Percentiles rank a stretch among this genome's conserved stretches.
phyloP scores from a whole-genome alignment of 2,797 vertebrate species.

The Denticeps clupeoides region DNA sequence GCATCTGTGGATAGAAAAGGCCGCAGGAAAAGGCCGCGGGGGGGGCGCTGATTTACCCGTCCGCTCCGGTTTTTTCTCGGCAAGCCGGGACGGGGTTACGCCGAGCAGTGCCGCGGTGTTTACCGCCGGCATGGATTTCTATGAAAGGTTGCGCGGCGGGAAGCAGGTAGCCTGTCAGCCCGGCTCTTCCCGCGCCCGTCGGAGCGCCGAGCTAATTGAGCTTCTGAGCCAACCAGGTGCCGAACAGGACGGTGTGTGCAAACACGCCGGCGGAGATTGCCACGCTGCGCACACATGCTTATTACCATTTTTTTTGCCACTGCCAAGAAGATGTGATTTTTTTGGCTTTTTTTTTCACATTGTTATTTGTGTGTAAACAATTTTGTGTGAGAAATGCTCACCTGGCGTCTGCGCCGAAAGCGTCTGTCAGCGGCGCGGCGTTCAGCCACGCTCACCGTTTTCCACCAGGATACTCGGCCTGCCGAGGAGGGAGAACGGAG shows the following conservation, averaged over 20 bases:
- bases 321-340: neutral
- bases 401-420: slow-evolving; percentile 25
- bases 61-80: slow-evolving; percentile 51
- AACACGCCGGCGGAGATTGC: slow-evolving; percentile 23
- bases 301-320: slow-evolving; percentile 2
- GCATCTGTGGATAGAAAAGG: no score
- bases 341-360: neutral
- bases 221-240: slow-evolving; percentile 24
- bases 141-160: slow-evolving; percentile 58
- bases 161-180: slow-evolving; percentile 52
- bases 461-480: no score
- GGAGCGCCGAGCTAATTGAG: slow-evolving; percentile 45
- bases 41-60: slow-evolving; percentile 54
- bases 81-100: slow-evolving; percentile 41
- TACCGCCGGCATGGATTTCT: slow-evolving; percentile 62
- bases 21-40: neutral
- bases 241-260: slow-evolving; percentile 33
- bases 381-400: slow-evolving; percentile 12
- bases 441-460: slow-evolving; percentile 18
- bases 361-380: slow-evolving; percentile 15
- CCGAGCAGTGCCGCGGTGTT: slow-evolving; percentile 46
- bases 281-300: neutral
- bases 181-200: slow-evolving; percentile 36
- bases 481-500: no score
- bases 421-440: slow-evolving; percentile 27